Evolutionary conservation across 2,113 vertebrate species (phyloP), one percentile per base, ranked within the genome.

Genomic region (Rhizomys pruinosus): DNA sequence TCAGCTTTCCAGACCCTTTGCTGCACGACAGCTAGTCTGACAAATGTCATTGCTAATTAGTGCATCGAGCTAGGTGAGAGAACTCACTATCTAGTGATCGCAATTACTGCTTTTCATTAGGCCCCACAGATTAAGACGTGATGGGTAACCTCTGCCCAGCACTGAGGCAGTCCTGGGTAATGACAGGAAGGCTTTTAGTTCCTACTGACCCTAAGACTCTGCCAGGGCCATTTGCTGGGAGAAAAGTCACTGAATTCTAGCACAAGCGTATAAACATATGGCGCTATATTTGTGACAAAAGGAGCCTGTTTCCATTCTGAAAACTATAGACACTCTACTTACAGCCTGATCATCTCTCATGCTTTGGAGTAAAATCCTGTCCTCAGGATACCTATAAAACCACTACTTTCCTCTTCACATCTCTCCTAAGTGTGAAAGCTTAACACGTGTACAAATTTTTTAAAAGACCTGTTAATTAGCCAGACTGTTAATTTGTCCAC

Each of bases 401-500:
- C 55, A n/a, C 86, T 84, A 7, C 57, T 88, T 94, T 94, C 71
- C 61, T 90, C 76, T 95, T 95, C 0, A 1, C 59, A 84, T 84
- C 78, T 85, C 44, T 93, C 42, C 42, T 90, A 80, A 87, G 57
- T 55, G 27, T 79, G 80, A 87, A 72, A 89, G 42, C 87, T 89
- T 87, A 78, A 80, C 81, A 91, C 5, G 1, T 69, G 34, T 77
- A 90, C 74, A 88, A n/a, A 2, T 91, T 87, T 89, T 89, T 27
- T 87, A 68, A 68, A 95, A 96, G 59, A 92, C 42, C 76, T 95
- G 0, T 95, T 94, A 76, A 94, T 96, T 95, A 96, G 82, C 44
- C 34, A 95, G 94, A 84, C 93, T 90, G 84, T 95, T 22, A 39
- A 96, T 97, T 96, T 95, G 74, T 95, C 82, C 82, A 87, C 73